Percentiles rank a stretch among this genome's conserved stretches.
Evolutionary conservation across 2,888 invertebrate genomes (phyloP).

Genomic region (Microplitis deprimator): DNA sequence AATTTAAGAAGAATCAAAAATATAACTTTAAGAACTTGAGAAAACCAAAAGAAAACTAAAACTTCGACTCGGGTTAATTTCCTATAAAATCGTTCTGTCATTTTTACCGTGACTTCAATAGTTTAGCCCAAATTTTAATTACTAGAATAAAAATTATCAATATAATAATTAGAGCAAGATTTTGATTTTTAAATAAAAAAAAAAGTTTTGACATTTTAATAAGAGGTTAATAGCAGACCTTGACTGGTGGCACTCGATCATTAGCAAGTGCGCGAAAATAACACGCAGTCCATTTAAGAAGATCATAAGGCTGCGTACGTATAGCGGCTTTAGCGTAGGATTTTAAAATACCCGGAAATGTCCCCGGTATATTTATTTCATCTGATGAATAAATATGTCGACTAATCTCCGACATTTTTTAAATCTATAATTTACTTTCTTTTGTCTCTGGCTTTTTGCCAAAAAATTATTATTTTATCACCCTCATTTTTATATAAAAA

Average conservation of each 20-base stretch:
- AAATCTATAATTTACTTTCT: background rate
- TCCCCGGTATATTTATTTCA: slow-evolving; percentile 87
- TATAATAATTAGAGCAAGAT: too few species aligned
- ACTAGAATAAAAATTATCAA: too few species aligned
- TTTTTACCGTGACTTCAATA: too few species aligned
- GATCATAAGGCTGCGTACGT: slow-evolving; percentile 88
- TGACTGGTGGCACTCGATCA: slow-evolving; percentile 83
- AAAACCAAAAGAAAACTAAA: too few species aligned
- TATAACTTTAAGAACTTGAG: too few species aligned
- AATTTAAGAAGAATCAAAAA: too few species aligned
- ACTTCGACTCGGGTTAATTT: too few species aligned
- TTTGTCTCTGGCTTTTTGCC: background rate
- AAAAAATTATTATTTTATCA: slow-evolving; percentile 1
- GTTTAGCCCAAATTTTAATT: too few species aligned
- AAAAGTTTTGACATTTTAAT: background rate
- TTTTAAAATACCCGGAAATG: slow-evolving; percentile 86
- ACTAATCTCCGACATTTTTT: slow-evolving; percentile 22
- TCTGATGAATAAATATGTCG: slow-evolving; percentile 86
- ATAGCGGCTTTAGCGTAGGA: slow-evolving; percentile 92
- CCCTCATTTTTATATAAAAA: background rate
- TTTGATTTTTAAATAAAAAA: too few species aligned
- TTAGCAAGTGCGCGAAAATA: slow-evolving; percentile 85
- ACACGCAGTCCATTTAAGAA: slow-evolving; percentile 84
- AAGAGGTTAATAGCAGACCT: slow-evolving; percentile 70
- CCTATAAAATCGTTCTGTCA: too few species aligned